Evolutionary conservation across 2,888 invertebrate species (phyloP).

Genomic region (Pollenia labialis): DNA sequence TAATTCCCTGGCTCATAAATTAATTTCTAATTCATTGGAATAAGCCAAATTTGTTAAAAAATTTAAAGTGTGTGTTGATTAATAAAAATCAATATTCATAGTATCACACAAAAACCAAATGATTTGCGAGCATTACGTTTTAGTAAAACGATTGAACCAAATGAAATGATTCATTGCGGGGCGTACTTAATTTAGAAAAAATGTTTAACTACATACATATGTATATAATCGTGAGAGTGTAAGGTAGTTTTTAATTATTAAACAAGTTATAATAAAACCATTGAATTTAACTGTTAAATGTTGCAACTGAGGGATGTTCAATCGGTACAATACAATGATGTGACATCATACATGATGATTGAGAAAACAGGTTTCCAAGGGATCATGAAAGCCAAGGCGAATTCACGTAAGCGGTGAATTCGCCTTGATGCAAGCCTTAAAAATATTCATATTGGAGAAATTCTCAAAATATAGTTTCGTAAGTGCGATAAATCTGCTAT

Average conservation of each 20-base stretch:
- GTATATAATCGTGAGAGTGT: not conserved
- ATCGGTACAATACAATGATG: not conserved
- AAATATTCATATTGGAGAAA: too few species aligned
- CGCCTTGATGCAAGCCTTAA: too few species aligned
- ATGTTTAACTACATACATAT: not conserved
- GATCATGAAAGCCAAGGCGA: too few species aligned
- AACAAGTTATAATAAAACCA: not conserved
- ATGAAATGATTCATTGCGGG: conserved; percentile 64
- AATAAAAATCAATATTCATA: conserved; percentile 50
- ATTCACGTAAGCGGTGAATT: too few species aligned
- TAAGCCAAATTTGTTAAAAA: conserved; percentile 27
- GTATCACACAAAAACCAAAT: conserved; percentile 4
- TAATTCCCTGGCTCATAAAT: conserved; percentile 4
- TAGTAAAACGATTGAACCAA: conserved; percentile 6
- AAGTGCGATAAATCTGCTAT: too few species aligned
- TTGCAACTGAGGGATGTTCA: not conserved
- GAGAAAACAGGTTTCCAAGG: not conserved
- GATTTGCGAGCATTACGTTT: conserved; percentile 13
- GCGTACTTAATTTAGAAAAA: conserved; percentile 33
- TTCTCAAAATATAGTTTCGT: too few species aligned
- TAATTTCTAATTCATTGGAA: conserved; percentile 4
- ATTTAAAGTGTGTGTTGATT: conserved; percentile 16
- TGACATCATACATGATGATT: conserved; percentile 12
- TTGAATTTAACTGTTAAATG: conserved; percentile 1
- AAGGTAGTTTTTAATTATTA: not conserved